Evolutionary conservation across 2,888 invertebrate genomes (phyloP), one percentile per base, ranked within the genome.

Genomic region (Chaetoderma sp.): DNA sequence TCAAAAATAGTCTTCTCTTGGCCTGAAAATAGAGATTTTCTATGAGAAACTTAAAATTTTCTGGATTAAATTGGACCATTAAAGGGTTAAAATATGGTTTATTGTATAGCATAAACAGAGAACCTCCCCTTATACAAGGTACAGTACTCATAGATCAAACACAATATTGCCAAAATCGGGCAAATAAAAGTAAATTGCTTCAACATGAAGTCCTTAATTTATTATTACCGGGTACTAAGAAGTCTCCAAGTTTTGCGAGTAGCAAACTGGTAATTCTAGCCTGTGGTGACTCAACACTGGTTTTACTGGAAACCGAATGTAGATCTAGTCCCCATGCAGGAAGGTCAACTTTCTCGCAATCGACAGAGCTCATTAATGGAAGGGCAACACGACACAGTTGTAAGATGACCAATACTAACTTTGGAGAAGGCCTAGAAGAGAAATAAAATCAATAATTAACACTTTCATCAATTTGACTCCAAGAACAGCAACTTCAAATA

Each of bases 171-270:
- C n/a, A n/a, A n/a, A n/a, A n/a, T n/a, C n/a, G n/a, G n/a, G n/a
- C n/a, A n/a, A n/a, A n/a, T n/a, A n/a, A n/a, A n/a, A n/a, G n/a
- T n/a, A n/a, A n/a, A n/a, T n/a, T n/a, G n/a, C n/a, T n/a, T n/a
- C n/a, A n/a, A n/a, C n/a, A n/a, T n/a, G n/a, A n/a, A n/a, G n/a
- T n/a, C n/a, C n/a, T n/a, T n/a, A n/a, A n/a, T n/a, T n/a, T n/a
- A n/a, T n/a, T 27, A 65, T 60, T 63, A 81, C 86, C 86, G 60
- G 86, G 86, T 32, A 86, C 84, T 4, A 86, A 74, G 65, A 84
- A 86, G 68, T 87, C 87, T 3, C 86, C 86, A 18, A 87, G 77
- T 61, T 86, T 85, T 21, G 85, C 84, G 55, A 86, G 76, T 21
- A 86, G 74, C 25, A 86, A 78, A 49, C 80, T 80, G 52, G 83